phyloP scores from a whole-genome alignment of 2,113 vertebrate genomes.

The Myodes glareolus region DNA sequence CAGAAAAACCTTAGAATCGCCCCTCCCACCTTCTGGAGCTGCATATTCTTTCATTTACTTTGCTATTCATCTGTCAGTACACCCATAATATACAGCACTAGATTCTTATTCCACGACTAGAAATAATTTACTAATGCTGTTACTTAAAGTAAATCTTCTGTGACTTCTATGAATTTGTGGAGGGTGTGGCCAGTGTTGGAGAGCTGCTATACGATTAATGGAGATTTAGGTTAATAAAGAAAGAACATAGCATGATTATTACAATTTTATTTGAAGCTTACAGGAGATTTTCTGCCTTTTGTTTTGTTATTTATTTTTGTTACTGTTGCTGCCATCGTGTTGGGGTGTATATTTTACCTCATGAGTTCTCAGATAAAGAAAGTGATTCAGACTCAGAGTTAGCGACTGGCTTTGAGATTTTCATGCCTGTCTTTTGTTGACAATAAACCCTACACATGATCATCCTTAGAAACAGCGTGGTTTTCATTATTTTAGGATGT shows the following conservation, averaged over 20 bases:
- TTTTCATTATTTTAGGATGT: not conserved
- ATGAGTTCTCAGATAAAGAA: not conserved
- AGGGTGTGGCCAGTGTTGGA: not conserved
- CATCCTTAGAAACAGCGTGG: not conserved
- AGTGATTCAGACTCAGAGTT: not conserved
- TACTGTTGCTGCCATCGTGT: not conserved
- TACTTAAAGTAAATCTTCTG: conserved; percentile 13
- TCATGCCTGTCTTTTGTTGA: not conserved
- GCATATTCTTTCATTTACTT: not conserved
- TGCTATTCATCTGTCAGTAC: conserved; percentile 5
- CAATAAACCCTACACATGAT: not conserved
- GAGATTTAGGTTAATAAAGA: not conserved
- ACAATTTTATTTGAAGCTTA: not conserved
- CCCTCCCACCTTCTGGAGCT: not conserved
- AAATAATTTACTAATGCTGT: conserved; percentile 1
- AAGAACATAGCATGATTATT: not conserved
- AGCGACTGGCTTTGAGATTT: not conserved
- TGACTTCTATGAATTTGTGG: conserved; percentile 1
- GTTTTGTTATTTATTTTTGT: not conserved
- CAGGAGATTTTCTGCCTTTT: not conserved
- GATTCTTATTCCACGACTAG: not conserved
- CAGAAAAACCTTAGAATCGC: conserved; percentile 20
- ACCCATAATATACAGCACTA: not conserved
- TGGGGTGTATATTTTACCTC: not conserved
- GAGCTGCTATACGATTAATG: not conserved